phyloP scores from a whole-genome alignment of 2,888 invertebrate genomes.

The Sipha maydis region DNA sequence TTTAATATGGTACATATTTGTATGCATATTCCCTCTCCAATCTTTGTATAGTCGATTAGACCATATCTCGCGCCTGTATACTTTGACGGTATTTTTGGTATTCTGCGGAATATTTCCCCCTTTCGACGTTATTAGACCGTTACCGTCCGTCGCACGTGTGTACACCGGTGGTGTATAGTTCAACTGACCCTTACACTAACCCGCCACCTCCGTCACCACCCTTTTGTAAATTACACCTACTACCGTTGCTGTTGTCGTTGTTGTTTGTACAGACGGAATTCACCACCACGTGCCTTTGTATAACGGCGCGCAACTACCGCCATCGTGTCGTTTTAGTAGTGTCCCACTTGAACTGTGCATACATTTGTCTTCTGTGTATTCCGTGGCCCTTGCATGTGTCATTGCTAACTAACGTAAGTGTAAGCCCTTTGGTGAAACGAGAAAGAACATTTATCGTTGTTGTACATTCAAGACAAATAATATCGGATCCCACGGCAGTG shows the following conservation, averaged over 20 bases:
- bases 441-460: not conserved
- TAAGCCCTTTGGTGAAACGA: not conserved
- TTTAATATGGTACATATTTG: not conserved
- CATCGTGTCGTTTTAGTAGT: not conserved
- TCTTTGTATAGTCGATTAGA: not conserved
- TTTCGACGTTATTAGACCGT: constrained; percentile 5
- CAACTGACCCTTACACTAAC: constrained; percentile 14
- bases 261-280: constrained; percentile 59
- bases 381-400: not conserved
- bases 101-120: not conserved
- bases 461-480: not conserved
- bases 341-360: not conserved
- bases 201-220: constrained; percentile 6
- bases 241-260: not conserved
- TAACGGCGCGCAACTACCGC: not conserved
- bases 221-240: not conserved
- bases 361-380: not conserved
- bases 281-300: constrained; percentile 63
- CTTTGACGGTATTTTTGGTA: not conserved
- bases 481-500: not conserved
- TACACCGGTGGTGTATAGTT: not conserved
- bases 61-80: not conserved
- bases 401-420: not conserved
- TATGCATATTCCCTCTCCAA: not conserved
- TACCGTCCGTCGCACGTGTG: constrained; percentile 20